These are phyloP conservation scores for Parnassius mnemosyne DNA, from an alignment of 2,888 invertebrate species.

Conservation along the genomic window DNA sequence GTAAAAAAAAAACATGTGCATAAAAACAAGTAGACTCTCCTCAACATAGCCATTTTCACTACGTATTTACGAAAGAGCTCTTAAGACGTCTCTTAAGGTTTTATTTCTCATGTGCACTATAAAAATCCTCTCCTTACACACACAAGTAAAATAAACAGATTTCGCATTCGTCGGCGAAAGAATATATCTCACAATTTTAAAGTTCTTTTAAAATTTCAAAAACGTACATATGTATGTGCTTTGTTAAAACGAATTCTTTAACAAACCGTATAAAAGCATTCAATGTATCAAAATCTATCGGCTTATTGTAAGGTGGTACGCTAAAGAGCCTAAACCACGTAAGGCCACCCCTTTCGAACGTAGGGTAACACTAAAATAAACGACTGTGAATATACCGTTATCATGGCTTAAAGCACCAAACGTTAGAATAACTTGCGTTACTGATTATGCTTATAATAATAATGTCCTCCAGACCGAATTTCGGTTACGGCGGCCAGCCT, in stretches of 20 bases:
- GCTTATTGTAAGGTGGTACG: too few species aligned
- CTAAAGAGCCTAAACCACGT: neutral
- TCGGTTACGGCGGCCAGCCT: too few species aligned
- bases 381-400: conserved; percentile 8
- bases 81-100: conserved; percentile 1
- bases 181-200: too few species aligned
- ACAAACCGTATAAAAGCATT: neutral
- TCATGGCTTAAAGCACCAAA: conserved; percentile 5
- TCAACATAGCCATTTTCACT: conserved; percentile 9
- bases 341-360: neutral
- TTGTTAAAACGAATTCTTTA: neutral
- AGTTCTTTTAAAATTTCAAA: too few species aligned
- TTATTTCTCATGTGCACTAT: neutral
- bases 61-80: conserved; percentile 14
- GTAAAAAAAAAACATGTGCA: neutral
- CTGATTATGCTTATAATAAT: neutral
- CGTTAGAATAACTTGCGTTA: neutral
- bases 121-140: neutral
- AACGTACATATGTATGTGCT: neutral
- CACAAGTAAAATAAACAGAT: neutral
- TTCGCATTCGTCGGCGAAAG: too few species aligned
- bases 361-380: conserved; percentile 7
- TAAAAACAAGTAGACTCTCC: neutral
- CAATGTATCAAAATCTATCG: neutral
- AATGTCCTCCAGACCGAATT: too few species aligned